These are phyloP conservation scores for Philonicus albiceps DNA, from an alignment of 2,888 invertebrate species.

Conservation along the genomic window DNA sequence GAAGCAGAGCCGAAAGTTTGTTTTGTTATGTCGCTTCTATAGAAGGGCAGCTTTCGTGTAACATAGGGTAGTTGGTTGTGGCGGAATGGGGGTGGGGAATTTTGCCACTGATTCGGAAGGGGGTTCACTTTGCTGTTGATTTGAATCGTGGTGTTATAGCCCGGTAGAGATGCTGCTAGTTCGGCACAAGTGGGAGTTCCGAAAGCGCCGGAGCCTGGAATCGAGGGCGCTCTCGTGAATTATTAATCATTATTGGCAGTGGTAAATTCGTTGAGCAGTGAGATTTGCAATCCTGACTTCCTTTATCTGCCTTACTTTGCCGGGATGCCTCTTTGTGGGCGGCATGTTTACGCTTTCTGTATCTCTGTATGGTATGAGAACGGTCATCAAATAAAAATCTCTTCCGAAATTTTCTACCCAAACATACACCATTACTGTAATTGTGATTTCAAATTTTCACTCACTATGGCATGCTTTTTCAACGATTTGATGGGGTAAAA, in stretches of 20 bases:
- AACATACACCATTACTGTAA: background rate
- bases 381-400: slow-evolving; percentile 21
- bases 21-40: slow-evolving; percentile 27
- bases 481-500: background rate
- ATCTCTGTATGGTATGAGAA: background rate
- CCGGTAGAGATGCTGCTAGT: background rate
- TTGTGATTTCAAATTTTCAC: background rate
- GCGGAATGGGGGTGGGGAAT: background rate
- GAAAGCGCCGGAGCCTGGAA: background rate
- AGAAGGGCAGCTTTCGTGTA: background rate
- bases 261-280: slow-evolving; percentile 33
- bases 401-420: background rate
- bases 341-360: background rate
- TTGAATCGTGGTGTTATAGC: slow-evolving; percentile 18
- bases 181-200: slow-evolving; percentile 14
- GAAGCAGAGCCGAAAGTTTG: slow-evolving; percentile 29
- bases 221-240: slow-evolving; percentile 42
- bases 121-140: slow-evolving; percentile 39
- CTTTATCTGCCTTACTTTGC: background rate
- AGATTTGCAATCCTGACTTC: slow-evolving; percentile 29
- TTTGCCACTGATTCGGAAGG: background rate
- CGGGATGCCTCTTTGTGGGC: background rate
- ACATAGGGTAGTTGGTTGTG: background rate
- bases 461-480: background rate
- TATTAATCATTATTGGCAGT: slow-evolving; percentile 44